These are phyloP conservation scores for Lamellibrachia luymesi DNA, from an alignment of 1,140 invertebrate species.

Conservation along the genomic window DNA sequence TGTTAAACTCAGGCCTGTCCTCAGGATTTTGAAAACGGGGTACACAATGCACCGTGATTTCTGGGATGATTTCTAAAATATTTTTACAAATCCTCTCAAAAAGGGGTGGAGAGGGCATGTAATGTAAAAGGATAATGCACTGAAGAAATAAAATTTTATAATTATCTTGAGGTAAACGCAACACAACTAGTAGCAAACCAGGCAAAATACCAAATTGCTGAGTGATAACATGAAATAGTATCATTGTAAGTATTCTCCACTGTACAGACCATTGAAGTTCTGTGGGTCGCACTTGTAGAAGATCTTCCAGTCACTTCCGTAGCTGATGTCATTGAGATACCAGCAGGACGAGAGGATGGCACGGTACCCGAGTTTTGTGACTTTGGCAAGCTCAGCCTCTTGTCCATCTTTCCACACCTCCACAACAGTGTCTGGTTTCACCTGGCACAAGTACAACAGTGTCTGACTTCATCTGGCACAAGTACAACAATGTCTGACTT, in stretches of 20 bases:
- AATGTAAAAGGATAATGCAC: not conserved
- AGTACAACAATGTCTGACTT: too few species aligned
- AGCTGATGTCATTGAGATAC: conserved; percentile 77
- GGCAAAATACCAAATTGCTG: not conserved
- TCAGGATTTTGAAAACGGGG: too few species aligned
- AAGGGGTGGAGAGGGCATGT: too few species aligned
- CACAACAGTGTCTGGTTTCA: conserved; percentile 57
- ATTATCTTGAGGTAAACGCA: too few species aligned
- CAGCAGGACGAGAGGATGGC: conserved; percentile 76
- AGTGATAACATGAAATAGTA: not conserved
- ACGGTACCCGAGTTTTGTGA: conserved; percentile 64
- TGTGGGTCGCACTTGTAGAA: conserved; percentile 71
- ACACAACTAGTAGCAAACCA: not conserved
- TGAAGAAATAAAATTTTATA: not conserved
- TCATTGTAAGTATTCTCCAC: not conserved
- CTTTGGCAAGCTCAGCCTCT: conserved; percentile 53
- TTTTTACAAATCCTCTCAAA: too few species aligned
- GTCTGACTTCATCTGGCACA: too few species aligned
- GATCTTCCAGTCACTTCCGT: conserved; percentile 73
- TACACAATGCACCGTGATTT: too few species aligned
- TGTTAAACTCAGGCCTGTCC: not conserved
- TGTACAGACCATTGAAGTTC: conserved; percentile 13
- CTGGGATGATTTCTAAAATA: too few species aligned
- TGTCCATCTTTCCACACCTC: conserved; percentile 58
- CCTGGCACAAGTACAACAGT: conserved; percentile 28